phyloP scores from a whole-genome alignment of 2,888 invertebrate genomes.

The Melanostoma mellinum region DNA sequence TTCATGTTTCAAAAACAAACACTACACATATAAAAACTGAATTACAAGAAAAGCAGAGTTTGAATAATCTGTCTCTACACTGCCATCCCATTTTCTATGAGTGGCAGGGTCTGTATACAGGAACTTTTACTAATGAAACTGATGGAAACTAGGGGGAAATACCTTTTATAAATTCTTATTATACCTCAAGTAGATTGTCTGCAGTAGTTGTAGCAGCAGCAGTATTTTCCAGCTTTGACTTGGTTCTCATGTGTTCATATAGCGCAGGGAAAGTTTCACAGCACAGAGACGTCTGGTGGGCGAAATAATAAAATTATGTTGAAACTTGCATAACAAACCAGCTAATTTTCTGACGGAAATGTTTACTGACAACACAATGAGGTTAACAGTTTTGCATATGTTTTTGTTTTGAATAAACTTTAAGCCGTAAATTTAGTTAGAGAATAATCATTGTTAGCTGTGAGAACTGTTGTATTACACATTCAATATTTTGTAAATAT shows the following conservation, averaged over 20 bases:
- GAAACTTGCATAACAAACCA: conserved; percentile 13
- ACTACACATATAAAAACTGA: not conserved
- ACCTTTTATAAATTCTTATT: conserved; percentile 31
- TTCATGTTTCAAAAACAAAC: conserved; percentile 2
- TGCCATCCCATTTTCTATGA: conserved; percentile 12
- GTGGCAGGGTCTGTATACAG: not conserved
- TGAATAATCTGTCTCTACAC: conserved; percentile 28
- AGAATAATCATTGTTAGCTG: conserved; percentile 65
- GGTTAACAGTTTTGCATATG: conserved; percentile 30
- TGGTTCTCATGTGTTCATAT: conserved; percentile 16
- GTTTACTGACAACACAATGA: conserved; percentile 19
- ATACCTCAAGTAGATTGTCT: conserved; percentile 3
- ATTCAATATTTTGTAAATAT: conserved; percentile 63
- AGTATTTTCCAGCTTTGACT: conserved; percentile 32
- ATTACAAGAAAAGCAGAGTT: not conserved
- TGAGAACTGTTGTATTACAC: conserved; percentile 61
- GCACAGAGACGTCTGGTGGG: conserved; percentile 1
- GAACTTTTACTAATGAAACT: conserved; percentile 30
- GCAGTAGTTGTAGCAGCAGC: not conserved
- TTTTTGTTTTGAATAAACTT: not conserved
- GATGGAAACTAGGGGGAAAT: not conserved
- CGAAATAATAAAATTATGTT: conserved; percentile 44
- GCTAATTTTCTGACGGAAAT: conserved; percentile 29
- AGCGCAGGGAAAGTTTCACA: conserved; percentile 19
- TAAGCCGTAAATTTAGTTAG: not conserved